Percentiles rank a stretch among this genome's conserved stretches.
phyloP scores from a whole-genome alignment of 2,888 invertebrate genomes.

The Ophioninae sp. region DNA sequence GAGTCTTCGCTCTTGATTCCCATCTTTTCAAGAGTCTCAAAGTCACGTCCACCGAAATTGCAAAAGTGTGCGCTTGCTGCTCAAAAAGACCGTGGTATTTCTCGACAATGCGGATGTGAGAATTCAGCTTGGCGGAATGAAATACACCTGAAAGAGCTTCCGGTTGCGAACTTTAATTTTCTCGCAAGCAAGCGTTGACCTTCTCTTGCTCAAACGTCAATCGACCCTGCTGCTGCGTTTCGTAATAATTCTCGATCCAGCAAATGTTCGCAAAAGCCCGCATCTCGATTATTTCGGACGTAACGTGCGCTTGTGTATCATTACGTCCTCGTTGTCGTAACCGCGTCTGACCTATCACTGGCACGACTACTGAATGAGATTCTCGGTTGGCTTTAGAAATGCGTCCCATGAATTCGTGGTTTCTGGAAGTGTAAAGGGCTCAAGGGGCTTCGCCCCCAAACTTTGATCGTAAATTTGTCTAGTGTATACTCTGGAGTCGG shows the following conservation, averaged over 20 bases:
- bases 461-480: too few relatives aligned
- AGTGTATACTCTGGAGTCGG: too few relatives aligned
- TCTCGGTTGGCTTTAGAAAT: too few relatives aligned
- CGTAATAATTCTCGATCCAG: neutral
- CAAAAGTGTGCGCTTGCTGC: conserved; percentile 40
- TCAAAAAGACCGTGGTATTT: conserved; percentile 57
- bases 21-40: conserved; percentile 14
- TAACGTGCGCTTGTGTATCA: neutral
- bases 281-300: neutral
- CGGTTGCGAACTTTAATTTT: neutral
- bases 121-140: neutral
- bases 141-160: neutral
- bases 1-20: conserved; percentile 56
- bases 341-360: conserved; percentile 25
- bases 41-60: conserved; percentile 22
- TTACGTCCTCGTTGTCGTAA: neutral
- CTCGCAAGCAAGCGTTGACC: neutral
- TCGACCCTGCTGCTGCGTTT: neutral
- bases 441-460: too few relatives aligned
- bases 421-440: too few relatives aligned
- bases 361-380: conserved; percentile 36
- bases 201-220: neutral
- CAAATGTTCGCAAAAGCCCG: neutral
- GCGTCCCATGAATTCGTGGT: too few relatives aligned
- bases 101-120: conserved; percentile 21